phyloP scores from a whole-genome alignment of 2,888 invertebrate species.

The Prosapia bicincta region DNA sequence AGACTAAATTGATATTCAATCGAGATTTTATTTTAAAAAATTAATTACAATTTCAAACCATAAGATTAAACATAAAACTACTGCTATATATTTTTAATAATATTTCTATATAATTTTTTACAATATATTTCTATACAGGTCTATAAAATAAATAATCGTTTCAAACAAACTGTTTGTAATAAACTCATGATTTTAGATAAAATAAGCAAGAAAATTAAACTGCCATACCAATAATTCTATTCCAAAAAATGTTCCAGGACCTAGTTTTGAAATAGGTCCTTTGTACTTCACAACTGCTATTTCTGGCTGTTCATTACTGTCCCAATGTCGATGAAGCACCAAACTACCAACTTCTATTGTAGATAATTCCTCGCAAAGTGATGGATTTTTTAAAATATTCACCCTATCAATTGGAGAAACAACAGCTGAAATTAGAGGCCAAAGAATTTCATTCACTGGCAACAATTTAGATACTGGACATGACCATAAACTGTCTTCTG shows the following conservation, averaged over 20 bases:
- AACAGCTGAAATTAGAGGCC: constrained; percentile 37
- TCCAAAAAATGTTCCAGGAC: constrained; percentile 40
- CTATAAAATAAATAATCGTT: too few species aligned
- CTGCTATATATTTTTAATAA: too few species aligned
- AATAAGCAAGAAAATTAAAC: constrained; percentile 20
- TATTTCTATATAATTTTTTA: too few species aligned
- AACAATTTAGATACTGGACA: constrained; percentile 35
- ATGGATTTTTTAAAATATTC: constrained; percentile 31
- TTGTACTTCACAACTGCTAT: constrained; percentile 38
- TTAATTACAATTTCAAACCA: too few species aligned
- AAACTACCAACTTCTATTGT: constrained; percentile 35
- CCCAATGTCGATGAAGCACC: constrained; percentile 35
- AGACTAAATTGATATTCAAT: too few species aligned
- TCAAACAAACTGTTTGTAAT: too few species aligned
- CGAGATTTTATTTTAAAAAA: too few species aligned
- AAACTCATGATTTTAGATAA: too few species aligned
- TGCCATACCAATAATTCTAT: constrained; percentile 41
- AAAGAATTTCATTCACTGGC: constrained; percentile 34
- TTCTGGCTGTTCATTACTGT: constrained; percentile 26
- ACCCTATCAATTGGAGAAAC: constrained; percentile 34
- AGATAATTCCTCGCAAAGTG: constrained; percentile 36
- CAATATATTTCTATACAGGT: too few species aligned
- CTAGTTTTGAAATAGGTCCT: constrained; percentile 38
- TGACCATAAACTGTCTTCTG: constrained; percentile 35
- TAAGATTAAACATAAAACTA: too few species aligned